Conservation (phyloP, 1,140 invertebrate species). For the Hyposmocoma kahamanoa region DNA sequence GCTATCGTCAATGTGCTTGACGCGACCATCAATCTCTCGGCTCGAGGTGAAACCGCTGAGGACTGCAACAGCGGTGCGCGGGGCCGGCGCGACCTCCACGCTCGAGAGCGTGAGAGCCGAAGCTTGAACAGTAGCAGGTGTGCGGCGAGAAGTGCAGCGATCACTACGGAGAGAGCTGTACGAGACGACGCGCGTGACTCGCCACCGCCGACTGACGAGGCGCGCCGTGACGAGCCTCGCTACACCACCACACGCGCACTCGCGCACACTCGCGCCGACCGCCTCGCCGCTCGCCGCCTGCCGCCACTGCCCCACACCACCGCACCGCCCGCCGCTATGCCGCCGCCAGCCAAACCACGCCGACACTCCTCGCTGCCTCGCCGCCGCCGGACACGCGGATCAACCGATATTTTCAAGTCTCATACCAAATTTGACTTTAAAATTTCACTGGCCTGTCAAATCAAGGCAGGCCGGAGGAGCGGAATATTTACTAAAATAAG, state of each 20-base stretch:
- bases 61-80: slow-evolving; percentile 47
- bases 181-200: slow-evolving; percentile 64
- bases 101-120: slow-evolving; percentile 58
- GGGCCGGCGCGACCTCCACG: slow-evolving; percentile 48
- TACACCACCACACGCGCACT: slow-evolving; percentile 56
- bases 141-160: slow-evolving; percentile 39
- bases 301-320: slow-evolving; percentile 21
- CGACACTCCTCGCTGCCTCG: slow-evolving; percentile 24
- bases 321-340: slow-evolving; percentile 16
- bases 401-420: slow-evolving; percentile 65
- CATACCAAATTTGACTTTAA: slow-evolving; percentile 49
- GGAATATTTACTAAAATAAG: slow-evolving; percentile 56
- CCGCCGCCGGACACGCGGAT: slow-evolving; percentile 33
- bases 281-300: slow-evolving; percentile 15
- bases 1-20: slow-evolving; percentile 27
- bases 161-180: slow-evolving; percentile 24
- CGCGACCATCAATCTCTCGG: slow-evolving; percentile 16
- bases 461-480: slow-evolving; percentile 27
- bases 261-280: slow-evolving; percentile 44
- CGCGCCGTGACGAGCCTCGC: slow-evolving; percentile 51
- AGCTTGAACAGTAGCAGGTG: slow-evolving; percentile 52
- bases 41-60: slow-evolving; percentile 37
- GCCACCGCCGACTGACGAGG: slow-evolving; percentile 64
- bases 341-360: slow-evolving; percentile 13
- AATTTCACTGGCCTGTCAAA: slow-evolving; percentile 39